Evolutionary conservation across 2,113 vertebrate species (phyloP).

Genomic region (Heterotis niloticus): DNA sequence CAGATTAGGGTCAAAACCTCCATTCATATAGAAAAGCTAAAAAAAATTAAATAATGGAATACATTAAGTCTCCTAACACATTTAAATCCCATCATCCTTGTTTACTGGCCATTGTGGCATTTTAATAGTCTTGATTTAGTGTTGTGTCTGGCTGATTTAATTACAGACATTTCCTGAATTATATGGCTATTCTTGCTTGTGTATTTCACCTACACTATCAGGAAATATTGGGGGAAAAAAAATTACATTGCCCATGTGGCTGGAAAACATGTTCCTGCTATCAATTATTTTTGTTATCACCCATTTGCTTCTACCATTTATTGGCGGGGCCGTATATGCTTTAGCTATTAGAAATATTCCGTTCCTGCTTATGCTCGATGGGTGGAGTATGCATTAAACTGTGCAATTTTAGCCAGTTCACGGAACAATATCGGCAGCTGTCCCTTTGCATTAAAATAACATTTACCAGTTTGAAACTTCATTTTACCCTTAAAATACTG

Average conservation of each 20-base stretch:
- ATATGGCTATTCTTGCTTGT: not conserved
- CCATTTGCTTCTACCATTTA: not conserved
- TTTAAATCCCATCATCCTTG: not conserved
- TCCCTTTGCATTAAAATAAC: no score
- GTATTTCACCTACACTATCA: not conserved
- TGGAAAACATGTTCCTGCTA: not conserved
- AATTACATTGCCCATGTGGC: not conserved
- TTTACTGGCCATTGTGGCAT: not conserved
- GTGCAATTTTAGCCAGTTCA: no score
- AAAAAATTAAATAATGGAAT: not conserved
- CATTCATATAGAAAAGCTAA: not conserved
- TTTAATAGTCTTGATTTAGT: constrained; percentile 11
- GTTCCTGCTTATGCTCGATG: no score
- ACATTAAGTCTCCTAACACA: not conserved
- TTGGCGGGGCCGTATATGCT: not conserved
- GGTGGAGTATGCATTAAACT: no score
- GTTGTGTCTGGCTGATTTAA: not conserved
- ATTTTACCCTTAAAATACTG: no score
- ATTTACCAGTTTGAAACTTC: no score
- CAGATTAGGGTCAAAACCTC: not conserved
- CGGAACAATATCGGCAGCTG: no score
- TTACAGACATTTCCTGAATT: not conserved
- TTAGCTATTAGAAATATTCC: not conserved
- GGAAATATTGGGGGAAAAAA: not conserved
- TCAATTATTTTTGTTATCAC: not conserved